A percentile compares a stretch with the other conserved stretches of the same genome.
Conservation (phyloP, 2,797 vertebrate species). For the Siniperca obscura region DNA sequence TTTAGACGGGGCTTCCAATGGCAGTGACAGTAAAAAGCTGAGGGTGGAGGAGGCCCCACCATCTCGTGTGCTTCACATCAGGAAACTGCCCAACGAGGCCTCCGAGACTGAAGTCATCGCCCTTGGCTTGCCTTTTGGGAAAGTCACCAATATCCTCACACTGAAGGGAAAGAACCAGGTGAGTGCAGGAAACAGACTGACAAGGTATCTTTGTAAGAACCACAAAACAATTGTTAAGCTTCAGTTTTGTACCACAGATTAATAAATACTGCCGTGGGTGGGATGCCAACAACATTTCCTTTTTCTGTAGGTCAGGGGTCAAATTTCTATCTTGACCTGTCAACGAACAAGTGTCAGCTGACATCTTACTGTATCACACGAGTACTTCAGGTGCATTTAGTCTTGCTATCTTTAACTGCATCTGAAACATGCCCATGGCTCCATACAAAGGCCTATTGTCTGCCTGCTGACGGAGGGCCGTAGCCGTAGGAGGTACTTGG, state of each 20-base stretch:
- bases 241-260: not conserved
- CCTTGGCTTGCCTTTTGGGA: slow-evolving; percentile 96
- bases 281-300: not conserved
- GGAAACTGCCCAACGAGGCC: slow-evolving; percentile 96
- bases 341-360: not conserved
- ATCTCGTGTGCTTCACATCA: slow-evolving; percentile 97
- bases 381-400: not conserved
- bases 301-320: not conserved
- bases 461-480: slow-evolving; percentile 1
- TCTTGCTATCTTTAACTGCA: slow-evolving; percentile 6
- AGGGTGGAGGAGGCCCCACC: slow-evolving; percentile 93
- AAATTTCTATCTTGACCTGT: slow-evolving; percentile 4
- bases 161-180: slow-evolving; percentile 99
- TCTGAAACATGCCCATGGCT: slow-evolving; percentile 18
- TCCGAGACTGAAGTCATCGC: slow-evolving; percentile 97
- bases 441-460: slow-evolving; percentile 31
- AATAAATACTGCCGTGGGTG: not conserved
- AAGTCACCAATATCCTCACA: slow-evolving; percentile 98
- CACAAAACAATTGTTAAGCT: not conserved
- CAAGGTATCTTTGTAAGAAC: not conserved
- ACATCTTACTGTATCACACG: not conserved
- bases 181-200: slow-evolving; percentile 41
- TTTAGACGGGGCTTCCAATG: slow-evolving; percentile 90
- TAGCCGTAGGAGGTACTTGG: slow-evolving; percentile 15
- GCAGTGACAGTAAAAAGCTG: slow-evolving; percentile 97